Evolutionary conservation across 2,797 vertebrate species (phyloP).

Genomic region (Astyanax mexicanus): DNA sequence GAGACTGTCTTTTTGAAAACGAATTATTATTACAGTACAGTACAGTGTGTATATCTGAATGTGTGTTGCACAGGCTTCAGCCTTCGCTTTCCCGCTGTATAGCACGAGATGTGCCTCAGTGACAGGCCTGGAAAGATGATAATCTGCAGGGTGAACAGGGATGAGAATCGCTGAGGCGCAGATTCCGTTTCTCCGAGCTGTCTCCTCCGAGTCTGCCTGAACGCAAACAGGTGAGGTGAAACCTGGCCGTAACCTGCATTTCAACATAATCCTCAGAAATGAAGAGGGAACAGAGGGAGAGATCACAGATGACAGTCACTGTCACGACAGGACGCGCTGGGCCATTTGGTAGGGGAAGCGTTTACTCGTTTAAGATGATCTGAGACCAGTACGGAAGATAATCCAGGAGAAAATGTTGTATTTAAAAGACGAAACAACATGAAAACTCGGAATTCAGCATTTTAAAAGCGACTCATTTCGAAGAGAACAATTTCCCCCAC

Average conservation of each 20-base stretch:
- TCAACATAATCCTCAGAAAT: slow-evolving; percentile 2
- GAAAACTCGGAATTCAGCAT: background rate
- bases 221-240: slow-evolving; percentile 6
- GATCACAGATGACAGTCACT: slow-evolving; percentile 1
- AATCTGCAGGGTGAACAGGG: slow-evolving; percentile 13
- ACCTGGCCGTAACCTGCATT: slow-evolving; percentile 14
- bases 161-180: slow-evolving; percentile 14
- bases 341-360: background rate
- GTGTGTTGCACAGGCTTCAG: background rate
- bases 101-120: slow-evolving; percentile 20
- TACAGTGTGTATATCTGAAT: background rate
- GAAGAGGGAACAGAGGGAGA: background rate
- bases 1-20: too few species aligned
- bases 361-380: slow-evolving; percentile 19
- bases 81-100: background rate
- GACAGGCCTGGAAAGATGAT: slow-evolving; percentile 28
- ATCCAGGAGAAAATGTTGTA: background rate
- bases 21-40: too few species aligned
- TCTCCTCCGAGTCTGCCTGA: slow-evolving; percentile 17
- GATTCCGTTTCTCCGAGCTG: slow-evolving; percentile 4
- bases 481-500: slow-evolving; percentile 7
- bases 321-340: background rate
- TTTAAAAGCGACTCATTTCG: background rate
- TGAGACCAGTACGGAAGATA: background rate
- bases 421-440: background rate